Conservation (phyloP, 2,113 vertebrate species). For the Pelecanus crispus region DNA sequence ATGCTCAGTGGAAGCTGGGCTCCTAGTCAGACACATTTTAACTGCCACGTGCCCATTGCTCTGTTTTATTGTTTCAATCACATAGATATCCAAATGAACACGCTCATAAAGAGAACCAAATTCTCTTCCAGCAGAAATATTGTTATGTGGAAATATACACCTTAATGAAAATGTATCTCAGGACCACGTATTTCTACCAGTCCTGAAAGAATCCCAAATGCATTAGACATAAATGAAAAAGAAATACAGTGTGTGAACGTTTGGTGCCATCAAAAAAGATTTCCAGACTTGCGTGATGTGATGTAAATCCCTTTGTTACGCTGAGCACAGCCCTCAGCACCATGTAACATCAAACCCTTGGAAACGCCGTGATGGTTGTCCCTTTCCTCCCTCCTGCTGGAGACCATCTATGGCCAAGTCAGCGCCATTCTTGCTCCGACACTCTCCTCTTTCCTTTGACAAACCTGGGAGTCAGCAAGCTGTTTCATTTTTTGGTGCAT, state of each 20-base stretch:
- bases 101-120: neutral
- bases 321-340: neutral
- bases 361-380: neutral
- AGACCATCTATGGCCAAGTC: neutral
- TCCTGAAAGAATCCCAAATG: neutral
- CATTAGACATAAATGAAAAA: neutral
- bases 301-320: neutral
- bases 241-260: neutral
- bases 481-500: slow-evolving; percentile 23
- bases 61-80: neutral
- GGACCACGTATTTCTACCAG: neutral
- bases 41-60: neutral
- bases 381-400: neutral
- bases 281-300: neutral
- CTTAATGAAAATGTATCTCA: slow-evolving; percentile 18
- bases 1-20: neutral
- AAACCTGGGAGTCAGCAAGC: neutral
- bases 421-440: neutral
- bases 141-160: neutral
- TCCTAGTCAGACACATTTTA: neutral
- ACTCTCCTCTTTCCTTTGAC: neutral
- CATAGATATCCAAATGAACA: neutral
- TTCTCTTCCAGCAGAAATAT: slow-evolving; percentile 2
- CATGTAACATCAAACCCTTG: neutral
- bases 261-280: neutral